Conservation (phyloP, 1,140 invertebrate genomes). For the Drosophila kohkoa region DNA sequence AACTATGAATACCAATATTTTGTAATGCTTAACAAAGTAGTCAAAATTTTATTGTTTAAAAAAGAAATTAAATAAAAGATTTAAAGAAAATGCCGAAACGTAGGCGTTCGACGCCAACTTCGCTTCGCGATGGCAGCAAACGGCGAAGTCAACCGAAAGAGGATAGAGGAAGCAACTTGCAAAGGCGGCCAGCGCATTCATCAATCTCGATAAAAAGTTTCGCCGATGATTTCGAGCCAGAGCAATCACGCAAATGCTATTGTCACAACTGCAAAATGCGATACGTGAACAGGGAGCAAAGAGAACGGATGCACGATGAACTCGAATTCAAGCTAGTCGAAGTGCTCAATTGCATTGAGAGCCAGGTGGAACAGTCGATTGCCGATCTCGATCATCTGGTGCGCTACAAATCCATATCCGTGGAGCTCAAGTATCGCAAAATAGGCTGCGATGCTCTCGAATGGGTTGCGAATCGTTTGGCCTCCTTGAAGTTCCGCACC, state of each 20-base stretch:
- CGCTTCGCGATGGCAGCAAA: too few relatives aligned
- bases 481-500: conserved; percentile 7
- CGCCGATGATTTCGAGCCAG: neutral
- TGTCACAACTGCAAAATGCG: neutral
- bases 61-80: neutral
- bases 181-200: neutral
- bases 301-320: rapidly evolving
- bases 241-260: neutral
- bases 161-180: too few relatives aligned
- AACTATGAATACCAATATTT: neutral
- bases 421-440: neutral
- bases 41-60: neutral
- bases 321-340: rapidly evolving
- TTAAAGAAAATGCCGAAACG: neutral
- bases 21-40: neutral
- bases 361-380: neutral
- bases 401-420: conserved; percentile 9
- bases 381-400: conserved; percentile 16
- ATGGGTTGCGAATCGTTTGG: conserved; percentile 17
- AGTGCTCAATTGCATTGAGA: conserved; percentile 1
- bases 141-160: too few relatives aligned
- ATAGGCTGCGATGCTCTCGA: conserved; percentile 14
- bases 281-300: neutral
- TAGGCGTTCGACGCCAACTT: too few relatives aligned
- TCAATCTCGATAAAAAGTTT: neutral